A percentile compares a stretch with the other conserved stretches of the same genome.
phyloP scores from a whole-genome alignment of 1,140 invertebrate species.

The Tetragonula clypearis region DNA sequence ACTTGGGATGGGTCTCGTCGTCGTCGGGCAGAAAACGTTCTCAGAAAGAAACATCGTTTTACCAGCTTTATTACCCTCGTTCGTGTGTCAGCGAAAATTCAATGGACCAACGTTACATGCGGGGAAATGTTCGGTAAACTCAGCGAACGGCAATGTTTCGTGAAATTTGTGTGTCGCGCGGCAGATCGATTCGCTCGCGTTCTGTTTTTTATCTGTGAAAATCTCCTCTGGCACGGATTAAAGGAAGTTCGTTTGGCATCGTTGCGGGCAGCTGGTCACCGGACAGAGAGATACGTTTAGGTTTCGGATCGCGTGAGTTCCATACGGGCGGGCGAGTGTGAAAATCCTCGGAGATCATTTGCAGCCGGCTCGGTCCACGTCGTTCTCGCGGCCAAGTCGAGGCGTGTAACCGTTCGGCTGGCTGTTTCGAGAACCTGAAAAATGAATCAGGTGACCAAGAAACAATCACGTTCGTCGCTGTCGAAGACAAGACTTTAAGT shows the following conservation, averaged over 20 bases:
- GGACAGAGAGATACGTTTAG: not conserved
- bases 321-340: not conserved
- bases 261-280: not conserved
- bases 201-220: not conserved
- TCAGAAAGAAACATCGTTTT: slow-evolving; percentile 18
- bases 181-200: slow-evolving; percentile 5
- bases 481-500: no score
- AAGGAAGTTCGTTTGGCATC: not conserved
- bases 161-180: not conserved
- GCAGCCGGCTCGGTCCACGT: slow-evolving; percentile 36
- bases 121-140: not conserved
- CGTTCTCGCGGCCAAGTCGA: slow-evolving; percentile 55
- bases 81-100: slow-evolving; percentile 1
- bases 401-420: slow-evolving; percentile 59
- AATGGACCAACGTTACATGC: not conserved
- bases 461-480: no score
- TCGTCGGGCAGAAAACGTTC: not conserved
- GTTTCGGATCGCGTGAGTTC: not conserved
- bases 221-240: not conserved
- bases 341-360: slow-evolving; percentile 9
- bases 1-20: not conserved
- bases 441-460: not conserved
- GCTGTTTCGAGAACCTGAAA: slow-evolving; percentile 55
- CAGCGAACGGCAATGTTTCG: not conserved
- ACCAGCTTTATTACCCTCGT: slow-evolving; percentile 30